Conservation (phyloP, 2,888 invertebrate species). For the Drosophila falleni region DNA sequence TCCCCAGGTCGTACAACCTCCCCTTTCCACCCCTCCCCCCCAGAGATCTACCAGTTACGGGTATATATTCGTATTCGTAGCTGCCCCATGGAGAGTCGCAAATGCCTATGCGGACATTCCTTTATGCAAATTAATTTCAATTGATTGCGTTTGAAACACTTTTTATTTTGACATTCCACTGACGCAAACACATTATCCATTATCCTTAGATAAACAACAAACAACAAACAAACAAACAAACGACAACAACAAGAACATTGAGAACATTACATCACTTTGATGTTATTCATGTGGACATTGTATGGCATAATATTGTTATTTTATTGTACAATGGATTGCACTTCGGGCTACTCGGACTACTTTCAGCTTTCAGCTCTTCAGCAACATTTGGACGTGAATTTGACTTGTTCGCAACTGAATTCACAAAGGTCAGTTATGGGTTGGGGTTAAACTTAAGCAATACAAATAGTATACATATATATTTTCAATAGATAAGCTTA, state of each 20-base stretch:
- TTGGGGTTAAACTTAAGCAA: not conserved
- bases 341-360: conserved; percentile 5
- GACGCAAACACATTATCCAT: conserved; percentile 67
- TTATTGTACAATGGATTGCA: conserved; percentile 29
- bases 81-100: conserved; percentile 23
- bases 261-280: conserved; percentile 51
- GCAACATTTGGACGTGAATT: not conserved
- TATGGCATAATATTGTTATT: conserved; percentile 61
- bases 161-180: conserved; percentile 77
- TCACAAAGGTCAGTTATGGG: conserved; percentile 3
- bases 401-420: not conserved
- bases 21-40: not conserved
- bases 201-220: conserved; percentile 70
- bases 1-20: conserved; percentile 29
- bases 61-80: conserved; percentile 1
- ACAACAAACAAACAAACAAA: not conserved
- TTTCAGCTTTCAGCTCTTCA: conserved; percentile 7
- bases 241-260: not conserved
- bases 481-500: not conserved
- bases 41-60: conserved; percentile 24
- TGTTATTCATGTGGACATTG: conserved; percentile 74
- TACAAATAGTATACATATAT: not conserved
- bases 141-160: conserved; percentile 76
- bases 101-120: conserved; percentile 70
- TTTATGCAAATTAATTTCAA: conserved; percentile 82